These are phyloP conservation scores for Coendou prehensilis DNA, from an alignment of 2,797 vertebrate genomes.

Conservation along the genomic window DNA sequence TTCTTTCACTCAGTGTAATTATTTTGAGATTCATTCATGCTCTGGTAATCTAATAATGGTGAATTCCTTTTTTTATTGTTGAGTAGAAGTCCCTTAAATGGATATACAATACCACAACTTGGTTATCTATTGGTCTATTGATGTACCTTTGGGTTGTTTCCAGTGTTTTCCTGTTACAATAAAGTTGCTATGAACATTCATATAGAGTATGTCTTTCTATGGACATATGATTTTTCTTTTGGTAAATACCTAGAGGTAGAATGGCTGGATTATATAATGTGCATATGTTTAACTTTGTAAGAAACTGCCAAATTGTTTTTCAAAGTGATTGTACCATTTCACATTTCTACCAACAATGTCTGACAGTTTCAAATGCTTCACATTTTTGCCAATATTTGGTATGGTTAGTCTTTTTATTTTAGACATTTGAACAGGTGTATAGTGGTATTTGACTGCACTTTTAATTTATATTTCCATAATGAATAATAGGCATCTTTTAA, in stretches of 20 bases:
- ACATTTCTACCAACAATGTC: neutral
- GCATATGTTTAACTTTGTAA: neutral
- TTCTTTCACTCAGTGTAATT: neutral
- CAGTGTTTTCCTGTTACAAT: neutral
- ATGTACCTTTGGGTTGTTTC: neutral
- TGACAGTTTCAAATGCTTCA: neutral
- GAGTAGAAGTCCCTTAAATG: neutral
- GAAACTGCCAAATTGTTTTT: neutral
- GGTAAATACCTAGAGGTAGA: neutral
- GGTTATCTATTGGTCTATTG: neutral
- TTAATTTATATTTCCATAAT: neutral
- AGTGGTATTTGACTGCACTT: neutral
- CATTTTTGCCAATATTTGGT: neutral
- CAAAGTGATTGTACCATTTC: neutral
- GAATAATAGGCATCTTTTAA: neutral
- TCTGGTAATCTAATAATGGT: neutral
- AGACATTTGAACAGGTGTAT: neutral
- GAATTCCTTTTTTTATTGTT: neutral
- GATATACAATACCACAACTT: neutral
- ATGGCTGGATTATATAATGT: neutral
- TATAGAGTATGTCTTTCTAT: neutral
- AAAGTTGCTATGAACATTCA: neutral
- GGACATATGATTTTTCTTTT: neutral
- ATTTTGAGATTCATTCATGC: neutral
- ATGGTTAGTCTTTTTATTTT: neutral